A percentile compares a stretch with the other conserved stretches of the same genome.
Evolutionary conservation across 1,140 invertebrate genomes (phyloP).

Genomic region (Neomicropteryx cornuta): DNA sequence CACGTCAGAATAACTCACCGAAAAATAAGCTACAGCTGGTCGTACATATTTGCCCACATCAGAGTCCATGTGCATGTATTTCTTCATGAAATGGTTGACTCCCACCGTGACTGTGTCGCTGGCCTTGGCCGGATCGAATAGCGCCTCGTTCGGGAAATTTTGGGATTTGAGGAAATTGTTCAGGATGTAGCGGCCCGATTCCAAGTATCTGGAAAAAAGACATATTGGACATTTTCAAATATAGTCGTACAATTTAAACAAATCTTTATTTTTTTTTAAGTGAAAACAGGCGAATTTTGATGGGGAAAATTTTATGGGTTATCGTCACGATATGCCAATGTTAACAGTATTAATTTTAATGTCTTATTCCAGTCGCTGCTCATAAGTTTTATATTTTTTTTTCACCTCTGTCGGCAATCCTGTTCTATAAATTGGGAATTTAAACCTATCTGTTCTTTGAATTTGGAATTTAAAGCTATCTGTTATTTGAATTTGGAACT

Average conservation of each 20-base stretch:
- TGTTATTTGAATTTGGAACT: too few species aligned
- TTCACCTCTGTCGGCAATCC: too few species aligned
- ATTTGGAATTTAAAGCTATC: too few species aligned
- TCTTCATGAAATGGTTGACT: constrained; percentile 53
- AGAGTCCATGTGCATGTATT: constrained; percentile 58
- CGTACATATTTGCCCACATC: constrained; percentile 62
- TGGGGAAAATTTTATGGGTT: too few species aligned
- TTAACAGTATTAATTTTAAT: too few species aligned
- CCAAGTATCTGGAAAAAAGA: constrained; percentile 47
- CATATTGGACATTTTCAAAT: constrained; percentile 4
- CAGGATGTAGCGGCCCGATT: constrained; percentile 54
- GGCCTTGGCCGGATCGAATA: constrained; percentile 56
- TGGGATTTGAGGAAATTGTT: constrained; percentile 66
- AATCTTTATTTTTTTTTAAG: neutral
- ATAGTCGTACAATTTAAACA: too few species aligned
- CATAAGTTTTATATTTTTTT: constrained; percentile 4
- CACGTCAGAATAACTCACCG: too few species aligned
- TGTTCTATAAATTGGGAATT: too few species aligned
- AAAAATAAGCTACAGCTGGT: constrained; percentile 58
- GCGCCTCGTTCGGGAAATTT: constrained; percentile 56
- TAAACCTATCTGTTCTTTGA: too few species aligned
- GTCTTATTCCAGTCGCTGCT: neutral
- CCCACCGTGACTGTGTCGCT: constrained; percentile 54
- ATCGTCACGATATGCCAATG: too few species aligned
- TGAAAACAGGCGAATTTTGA: neutral